Evolutionary conservation across 2,888 invertebrate genomes (phyloP), one percentile per base, ranked within the genome.

Genomic region (Epinotia nisella): DNA sequence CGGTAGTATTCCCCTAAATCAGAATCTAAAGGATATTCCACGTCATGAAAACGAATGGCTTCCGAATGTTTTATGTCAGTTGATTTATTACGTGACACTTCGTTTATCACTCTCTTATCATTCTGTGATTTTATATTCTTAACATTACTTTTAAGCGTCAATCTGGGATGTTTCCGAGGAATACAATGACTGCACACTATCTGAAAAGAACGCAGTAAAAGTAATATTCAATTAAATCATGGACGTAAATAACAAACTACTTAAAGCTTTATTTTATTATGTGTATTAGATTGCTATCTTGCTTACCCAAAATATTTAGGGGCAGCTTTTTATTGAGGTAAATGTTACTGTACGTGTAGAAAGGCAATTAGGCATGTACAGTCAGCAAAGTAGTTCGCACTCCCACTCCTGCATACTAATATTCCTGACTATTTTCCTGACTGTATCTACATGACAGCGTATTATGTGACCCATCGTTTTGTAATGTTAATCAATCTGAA

Each of bases 1-100:
- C 68, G 39, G 21, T 51, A 41, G 17, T 62, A 51, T n/a, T 62
- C 51, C 9, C 61, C 60, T n/a, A 35, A 3, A 39, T 49, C 49
- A 17, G 9, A 21, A 10, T 51, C 56, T 19, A 17, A 35, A 21
- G 85, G 82, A 77, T 83, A 85, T 74, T 89, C 84, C 9, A 78
- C 80, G 73, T 88, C 83, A n/a, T 88, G 87, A 75, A 89, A 88
- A 71, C 83, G 82, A n/a, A 77, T 83, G 0, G 65, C 69, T 72
- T 82, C 79, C 7, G 41, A 49, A 45, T 35, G 41, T 51, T 67
- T 61, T n/a, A 19, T 17, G 2, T 24, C 10, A 21, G 17, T 13
- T 1, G 55, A 29, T 15, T 53, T 53, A 53, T 53, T 66, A n/a
- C 11, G 11, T 29, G 53, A 4, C 19, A 15, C 24, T 67, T n/a